These are phyloP conservation scores for Penaeus indicus DNA, from an alignment of 1,140 invertebrate species.

Conservation along the genomic window DNA sequence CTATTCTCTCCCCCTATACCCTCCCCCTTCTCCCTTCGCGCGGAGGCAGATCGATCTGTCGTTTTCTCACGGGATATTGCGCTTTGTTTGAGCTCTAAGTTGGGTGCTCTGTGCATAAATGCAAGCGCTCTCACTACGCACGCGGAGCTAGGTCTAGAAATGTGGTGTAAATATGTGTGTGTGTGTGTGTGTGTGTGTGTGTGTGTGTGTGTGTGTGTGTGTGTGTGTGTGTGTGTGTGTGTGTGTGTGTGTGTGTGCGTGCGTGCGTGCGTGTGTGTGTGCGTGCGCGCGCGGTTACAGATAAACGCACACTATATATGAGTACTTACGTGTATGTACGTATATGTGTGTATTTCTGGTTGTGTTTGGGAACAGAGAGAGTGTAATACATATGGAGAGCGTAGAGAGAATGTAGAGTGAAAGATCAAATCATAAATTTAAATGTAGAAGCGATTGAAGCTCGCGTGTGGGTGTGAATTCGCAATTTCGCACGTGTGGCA, in stretches of 20 bases:
- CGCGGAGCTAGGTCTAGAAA: neutral
- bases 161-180: too few relatives aligned
- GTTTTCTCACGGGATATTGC: too few relatives aligned
- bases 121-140: too few relatives aligned
- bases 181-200: too few relatives aligned
- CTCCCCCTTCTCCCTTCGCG: neutral
- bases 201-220: too few relatives aligned
- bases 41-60: neutral
- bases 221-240: neutral
- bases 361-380: neutral
- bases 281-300: neutral
- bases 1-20: neutral
- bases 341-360: constrained; percentile 16
- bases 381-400: neutral
- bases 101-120: too few relatives aligned
- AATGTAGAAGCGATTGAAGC: too few relatives aligned
- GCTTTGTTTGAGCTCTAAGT: too few relatives aligned
- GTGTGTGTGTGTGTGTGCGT: neutral
- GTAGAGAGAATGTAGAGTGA: neutral
- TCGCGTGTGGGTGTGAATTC: too few relatives aligned
- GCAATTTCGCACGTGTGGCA: too few relatives aligned
- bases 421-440: too few relatives aligned
- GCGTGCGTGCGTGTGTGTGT: too few relatives aligned
- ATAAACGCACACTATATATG: neutral
- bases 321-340: neutral